Evolutionary conservation across 2,888 invertebrate species (phyloP).

Genomic region (Oxytorus armatus): DNA sequence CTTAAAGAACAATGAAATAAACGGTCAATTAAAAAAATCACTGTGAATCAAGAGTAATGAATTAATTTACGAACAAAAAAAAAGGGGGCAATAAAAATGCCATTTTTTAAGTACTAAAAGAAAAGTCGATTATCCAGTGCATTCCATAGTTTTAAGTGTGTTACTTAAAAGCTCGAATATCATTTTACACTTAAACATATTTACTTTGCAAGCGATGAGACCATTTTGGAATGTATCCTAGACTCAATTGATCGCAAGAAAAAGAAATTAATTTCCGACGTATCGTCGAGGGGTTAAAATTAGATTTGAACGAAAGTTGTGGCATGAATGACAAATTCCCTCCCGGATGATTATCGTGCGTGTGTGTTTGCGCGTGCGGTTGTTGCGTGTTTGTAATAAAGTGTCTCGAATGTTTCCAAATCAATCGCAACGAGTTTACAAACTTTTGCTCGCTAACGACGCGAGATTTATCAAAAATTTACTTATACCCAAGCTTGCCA

Average conservation of each 20-base stretch:
- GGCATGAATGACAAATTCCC: slow-evolving; percentile 13
- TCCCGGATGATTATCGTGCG: not conserved
- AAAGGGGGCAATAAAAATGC: too few species aligned
- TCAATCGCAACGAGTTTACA: slow-evolving; percentile 73
- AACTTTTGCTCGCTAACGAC: slow-evolving; percentile 72
- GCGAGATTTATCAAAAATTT: slow-evolving; percentile 74
- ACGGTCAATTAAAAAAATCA: too few species aligned
- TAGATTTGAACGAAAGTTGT: not conserved
- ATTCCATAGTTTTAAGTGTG: too few species aligned
- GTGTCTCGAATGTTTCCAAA: slow-evolving; percentile 56
- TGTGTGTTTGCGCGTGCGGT: not conserved
- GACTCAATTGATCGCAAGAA: not conserved
- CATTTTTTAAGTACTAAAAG: too few species aligned
- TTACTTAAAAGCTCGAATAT: too few species aligned
- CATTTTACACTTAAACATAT: too few species aligned
- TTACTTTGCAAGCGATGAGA: too few species aligned
- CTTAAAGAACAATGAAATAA: not conserved
- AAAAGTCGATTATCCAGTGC: too few species aligned
- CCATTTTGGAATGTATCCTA: too few species aligned
- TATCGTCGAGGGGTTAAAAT: not conserved
- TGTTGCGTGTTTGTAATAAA: slow-evolving; percentile 34
- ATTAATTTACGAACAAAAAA: too few species aligned
- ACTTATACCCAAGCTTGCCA: slow-evolving; percentile 76
- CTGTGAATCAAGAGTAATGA: too few species aligned
- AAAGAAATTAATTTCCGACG: not conserved